Conservation (phyloP, 2,113 vertebrate species). For the Antechinus stuartii region DNA sequence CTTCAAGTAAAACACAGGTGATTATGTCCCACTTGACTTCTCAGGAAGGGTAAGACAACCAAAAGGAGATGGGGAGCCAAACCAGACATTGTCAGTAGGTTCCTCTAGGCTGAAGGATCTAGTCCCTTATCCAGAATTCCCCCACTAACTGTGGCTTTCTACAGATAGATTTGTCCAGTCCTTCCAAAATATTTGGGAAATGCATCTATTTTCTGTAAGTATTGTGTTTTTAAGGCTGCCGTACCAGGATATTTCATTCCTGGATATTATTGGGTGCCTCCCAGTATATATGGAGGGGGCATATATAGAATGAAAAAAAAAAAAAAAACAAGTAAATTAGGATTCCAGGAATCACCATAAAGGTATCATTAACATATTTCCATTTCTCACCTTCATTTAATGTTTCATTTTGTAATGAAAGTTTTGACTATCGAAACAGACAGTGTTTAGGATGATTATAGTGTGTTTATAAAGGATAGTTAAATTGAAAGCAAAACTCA, state of each 20-base stretch:
- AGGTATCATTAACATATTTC: background rate
- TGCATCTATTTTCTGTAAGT: background rate
- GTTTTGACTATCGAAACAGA: conserved; percentile 6
- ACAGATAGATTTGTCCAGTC: background rate
- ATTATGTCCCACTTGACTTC: too few relatives aligned
- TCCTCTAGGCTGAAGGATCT: too few relatives aligned
- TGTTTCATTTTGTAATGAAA: conserved; percentile 22
- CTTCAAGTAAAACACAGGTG: too few relatives aligned
- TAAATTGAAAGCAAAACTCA: conserved; percentile 11
- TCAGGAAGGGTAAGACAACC: too few relatives aligned
- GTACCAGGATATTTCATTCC: background rate
- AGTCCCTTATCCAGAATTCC: too few relatives aligned
- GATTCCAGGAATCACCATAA: background rate
- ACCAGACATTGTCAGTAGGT: too few relatives aligned
- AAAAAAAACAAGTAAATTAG: background rate
- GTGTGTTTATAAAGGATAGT: background rate
- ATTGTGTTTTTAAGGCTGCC: background rate
- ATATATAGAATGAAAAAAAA: background rate
- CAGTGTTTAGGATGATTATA: background rate
- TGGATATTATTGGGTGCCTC: too few relatives aligned
- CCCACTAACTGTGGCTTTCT: too few relatives aligned
- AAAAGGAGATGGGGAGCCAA: too few relatives aligned
- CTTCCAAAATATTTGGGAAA: background rate
- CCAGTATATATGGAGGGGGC: too few relatives aligned
- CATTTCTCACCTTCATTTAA: background rate